A percentile compares a stretch with the other conserved stretches of the same genome.
phyloP scores from a whole-genome alignment of 2,113 vertebrate species.

The Ptyas mucosa region DNA sequence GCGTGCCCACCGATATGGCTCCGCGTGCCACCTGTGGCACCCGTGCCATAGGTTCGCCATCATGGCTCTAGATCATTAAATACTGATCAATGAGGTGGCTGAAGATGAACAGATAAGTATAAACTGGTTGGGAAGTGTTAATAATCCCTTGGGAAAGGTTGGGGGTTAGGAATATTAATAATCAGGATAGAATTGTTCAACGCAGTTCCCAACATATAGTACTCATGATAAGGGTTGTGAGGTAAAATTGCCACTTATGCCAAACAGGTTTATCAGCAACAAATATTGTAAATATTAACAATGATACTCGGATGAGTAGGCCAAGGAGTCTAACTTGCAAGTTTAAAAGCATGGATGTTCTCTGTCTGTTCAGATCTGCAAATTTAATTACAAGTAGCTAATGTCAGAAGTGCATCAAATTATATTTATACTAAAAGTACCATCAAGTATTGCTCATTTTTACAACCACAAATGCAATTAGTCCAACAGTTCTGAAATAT shows the following conservation, averaged over 20 bases:
- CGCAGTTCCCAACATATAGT: neutral
- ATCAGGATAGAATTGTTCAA: neutral
- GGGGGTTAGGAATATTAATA: neutral
- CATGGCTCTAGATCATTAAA: neutral
- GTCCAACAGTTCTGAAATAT: slow-evolving; percentile 29
- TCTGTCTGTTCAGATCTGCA: neutral
- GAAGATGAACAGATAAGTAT: neutral
- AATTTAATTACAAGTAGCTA: neutral
- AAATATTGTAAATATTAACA: neutral
- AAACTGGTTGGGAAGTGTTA: neutral
- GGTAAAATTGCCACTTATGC: neutral
- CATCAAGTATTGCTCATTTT: neutral
- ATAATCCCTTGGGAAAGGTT: neutral
- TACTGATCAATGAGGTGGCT: neutral
- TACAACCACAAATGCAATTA: slow-evolving; percentile 39
- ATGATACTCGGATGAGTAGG: neutral
- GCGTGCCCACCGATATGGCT: too few relatives aligned
- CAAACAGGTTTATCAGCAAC: neutral
- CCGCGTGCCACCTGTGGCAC: too few relatives aligned
- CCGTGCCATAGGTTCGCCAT: too few relatives aligned
- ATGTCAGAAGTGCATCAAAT: neutral
- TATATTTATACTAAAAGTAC: slow-evolving; percentile 2
- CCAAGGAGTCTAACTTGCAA: neutral
- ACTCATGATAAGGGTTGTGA: neutral
- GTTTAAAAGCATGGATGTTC: neutral